These are phyloP conservation scores for Mareca strepera DNA, from an alignment of 2,797 vertebrate species.

Conservation along the genomic window DNA sequence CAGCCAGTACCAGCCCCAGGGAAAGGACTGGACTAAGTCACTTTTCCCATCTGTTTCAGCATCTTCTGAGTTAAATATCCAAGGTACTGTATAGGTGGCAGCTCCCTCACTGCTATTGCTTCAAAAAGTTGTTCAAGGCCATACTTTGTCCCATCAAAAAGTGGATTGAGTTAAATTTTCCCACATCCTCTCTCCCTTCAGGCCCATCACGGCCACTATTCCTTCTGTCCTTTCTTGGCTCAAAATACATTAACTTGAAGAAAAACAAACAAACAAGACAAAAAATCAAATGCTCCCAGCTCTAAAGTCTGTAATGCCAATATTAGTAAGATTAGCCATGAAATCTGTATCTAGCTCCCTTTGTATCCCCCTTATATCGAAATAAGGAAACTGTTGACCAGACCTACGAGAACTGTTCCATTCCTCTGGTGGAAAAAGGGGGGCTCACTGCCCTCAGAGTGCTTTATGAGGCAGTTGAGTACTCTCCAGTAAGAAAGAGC, in stretches of 20 bases:
- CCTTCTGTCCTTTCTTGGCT: slow-evolving; percentile 26
- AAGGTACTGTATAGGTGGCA: slow-evolving; percentile 29
- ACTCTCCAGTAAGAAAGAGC: not conserved
- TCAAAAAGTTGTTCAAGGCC: slow-evolving; percentile 68
- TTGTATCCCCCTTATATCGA: not conserved
- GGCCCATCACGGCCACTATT: not conserved
- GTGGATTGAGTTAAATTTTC: not conserved
- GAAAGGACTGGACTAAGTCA: slow-evolving; percentile 46
- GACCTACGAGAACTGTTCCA: not conserved
- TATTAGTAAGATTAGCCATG: slow-evolving; percentile 12
- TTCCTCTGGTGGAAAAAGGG: not conserved
- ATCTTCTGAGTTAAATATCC: slow-evolving; percentile 56
- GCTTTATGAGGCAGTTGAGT: not conserved
- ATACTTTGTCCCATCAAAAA: slow-evolving; percentile 38
- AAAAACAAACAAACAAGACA: not conserved
- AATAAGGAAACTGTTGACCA: slow-evolving; percentile 16
- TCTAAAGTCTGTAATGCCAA: not conserved
- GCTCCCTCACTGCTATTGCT: slow-evolving; percentile 75
- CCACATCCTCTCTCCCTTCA: not conserved
- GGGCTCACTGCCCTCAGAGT: not conserved
- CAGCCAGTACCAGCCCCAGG: slow-evolving; percentile 29
- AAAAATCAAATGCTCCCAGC: not conserved
- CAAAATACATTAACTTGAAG: slow-evolving; percentile 64
- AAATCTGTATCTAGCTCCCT: slow-evolving; percentile 10
- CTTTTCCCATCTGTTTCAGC: slow-evolving; percentile 47